Evolutionary conservation across 2,113 vertebrate species (phyloP), one percentile per base, ranked within the genome.

Genomic region (Xyliphius kryptos): DNA sequence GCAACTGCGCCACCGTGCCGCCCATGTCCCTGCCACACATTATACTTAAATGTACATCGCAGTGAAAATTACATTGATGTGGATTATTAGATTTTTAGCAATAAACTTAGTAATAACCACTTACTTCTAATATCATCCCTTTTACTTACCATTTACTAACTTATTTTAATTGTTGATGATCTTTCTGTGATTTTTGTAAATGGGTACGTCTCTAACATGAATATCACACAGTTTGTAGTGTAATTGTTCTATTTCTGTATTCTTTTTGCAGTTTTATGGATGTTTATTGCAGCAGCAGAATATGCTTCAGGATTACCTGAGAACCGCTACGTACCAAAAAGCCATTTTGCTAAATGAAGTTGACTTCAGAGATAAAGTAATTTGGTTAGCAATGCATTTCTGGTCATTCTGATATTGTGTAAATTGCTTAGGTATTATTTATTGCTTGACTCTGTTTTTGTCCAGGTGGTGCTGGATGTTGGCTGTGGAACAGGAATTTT

Each of bases 401-500:
- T 3, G 6, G 3, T 15, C 36, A 7, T 37, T 41, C n/a, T 19
- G 3, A 11, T 32, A 15, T 46, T 11, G n/a, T 16, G 1, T 15
- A 13, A 38, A 15, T 12, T 8, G 3, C 48, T 37, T 6, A 15
- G 5, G 2, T 22, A 44, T 44, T 44, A 6, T 26, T 26, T 26
- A 44, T 13, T 3, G 6, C 40, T 14, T 43, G 6, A 19, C 14
- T 44, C 26, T 22, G 5, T 44, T 91, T 48, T 81, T 91, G 61
- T 89, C 86, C 1, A 90, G 87, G 82, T 92, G 40, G 83, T 91
- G 72, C 81, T 92, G 10, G 87, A 90, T 61, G 85, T 90, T 55
- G 83, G 85, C 15, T 88, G 85, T 50, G 85, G 88, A 70, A 87
- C 84, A 19, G 89, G 86, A 47, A 87, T 46, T 6, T 6, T 46